A percentile compares a stretch with the other conserved stretches of the same genome.
These are phyloP conservation scores for Temnopleurus reevesii DNA, from an alignment of 53 echinoderm and acorn worm species.

Conservation along the genomic window DNA sequence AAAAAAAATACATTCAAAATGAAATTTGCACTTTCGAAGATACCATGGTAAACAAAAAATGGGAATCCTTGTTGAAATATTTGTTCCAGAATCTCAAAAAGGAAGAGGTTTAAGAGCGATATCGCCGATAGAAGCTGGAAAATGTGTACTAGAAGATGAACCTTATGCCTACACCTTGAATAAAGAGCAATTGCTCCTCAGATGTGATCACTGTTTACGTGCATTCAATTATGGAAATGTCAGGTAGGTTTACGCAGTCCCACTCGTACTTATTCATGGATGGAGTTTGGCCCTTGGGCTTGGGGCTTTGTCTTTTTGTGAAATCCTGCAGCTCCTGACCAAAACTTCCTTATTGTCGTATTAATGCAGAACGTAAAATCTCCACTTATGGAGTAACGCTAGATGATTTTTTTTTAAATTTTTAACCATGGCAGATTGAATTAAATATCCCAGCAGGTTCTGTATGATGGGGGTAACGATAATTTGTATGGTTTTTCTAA, in stretches of 20 bases:
- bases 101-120: conserved; percentile 69
- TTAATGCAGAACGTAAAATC: neutral
- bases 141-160: conserved; percentile 51
- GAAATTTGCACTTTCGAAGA: neutral
- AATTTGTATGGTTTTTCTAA: too few relatives aligned
- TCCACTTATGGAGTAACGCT: too few relatives aligned
- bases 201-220: conserved; percentile 59
- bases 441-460: too few relatives aligned
- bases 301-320: neutral
- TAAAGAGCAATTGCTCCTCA: conserved; percentile 44
- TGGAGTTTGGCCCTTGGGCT: neutral
- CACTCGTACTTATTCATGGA: neutral
- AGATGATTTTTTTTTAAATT: too few relatives aligned
- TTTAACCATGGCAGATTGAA: too few relatives aligned
- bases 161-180: conserved; percentile 56
- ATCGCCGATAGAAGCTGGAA: conserved; percentile 53
- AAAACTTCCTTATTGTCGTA: neutral
- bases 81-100: conserved; percentile 32
- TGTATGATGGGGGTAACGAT: too few relatives aligned
- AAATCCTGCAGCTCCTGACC: neutral
- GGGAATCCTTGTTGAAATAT: conserved; percentile 47
- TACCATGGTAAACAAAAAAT: conserved; percentile 16
- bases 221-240: neutral
- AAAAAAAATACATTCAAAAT: neutral
- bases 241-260: conserved; percentile 31